Conservation (phyloP, 2,888 invertebrate species). For the Euzophera pinguis region DNA sequence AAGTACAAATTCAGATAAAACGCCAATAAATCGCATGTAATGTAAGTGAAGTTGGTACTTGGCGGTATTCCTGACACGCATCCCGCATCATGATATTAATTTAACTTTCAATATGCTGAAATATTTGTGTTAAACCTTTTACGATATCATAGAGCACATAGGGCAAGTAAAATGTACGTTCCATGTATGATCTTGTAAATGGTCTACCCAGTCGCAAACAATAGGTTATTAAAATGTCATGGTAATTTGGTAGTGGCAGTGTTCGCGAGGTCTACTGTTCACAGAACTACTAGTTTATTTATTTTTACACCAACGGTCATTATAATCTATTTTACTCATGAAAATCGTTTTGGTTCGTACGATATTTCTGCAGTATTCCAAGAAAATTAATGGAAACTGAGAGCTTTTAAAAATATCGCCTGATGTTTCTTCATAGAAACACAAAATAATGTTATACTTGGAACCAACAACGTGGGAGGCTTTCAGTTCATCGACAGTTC, state of each 20-base stretch:
- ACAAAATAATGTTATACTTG: not conserved
- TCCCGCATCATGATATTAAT: conserved; percentile 3
- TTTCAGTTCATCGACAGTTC: not conserved
- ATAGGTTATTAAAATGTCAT: too few species aligned
- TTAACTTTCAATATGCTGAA: conserved; percentile 1
- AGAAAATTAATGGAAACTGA: not conserved
- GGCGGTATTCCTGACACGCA: conserved; percentile 10
- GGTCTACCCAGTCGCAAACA: too few species aligned
- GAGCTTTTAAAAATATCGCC: not conserved
- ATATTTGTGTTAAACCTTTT: conserved; percentile 6
- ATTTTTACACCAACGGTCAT: too few species aligned
- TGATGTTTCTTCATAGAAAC: not conserved
- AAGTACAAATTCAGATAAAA: conserved; percentile 4
- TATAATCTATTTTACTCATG: too few species aligned
- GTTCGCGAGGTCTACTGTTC: too few species aligned
- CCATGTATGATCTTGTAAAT: too few species aligned
- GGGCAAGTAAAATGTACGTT: too few species aligned
- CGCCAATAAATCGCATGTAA: conserved; percentile 8
- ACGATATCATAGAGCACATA: not conserved
- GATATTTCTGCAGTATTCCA: too few species aligned
- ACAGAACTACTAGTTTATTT: too few species aligned
- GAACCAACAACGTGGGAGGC: not conserved
- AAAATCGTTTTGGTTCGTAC: too few species aligned
- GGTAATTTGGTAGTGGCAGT: too few species aligned
- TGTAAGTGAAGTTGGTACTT: not conserved